A percentile compares a stretch with the other conserved stretches of the same genome.
These are phyloP conservation scores for Plestiodon gilberti DNA, from an alignment of 2,113 vertebrate species.

Conservation along the genomic window DNA sequence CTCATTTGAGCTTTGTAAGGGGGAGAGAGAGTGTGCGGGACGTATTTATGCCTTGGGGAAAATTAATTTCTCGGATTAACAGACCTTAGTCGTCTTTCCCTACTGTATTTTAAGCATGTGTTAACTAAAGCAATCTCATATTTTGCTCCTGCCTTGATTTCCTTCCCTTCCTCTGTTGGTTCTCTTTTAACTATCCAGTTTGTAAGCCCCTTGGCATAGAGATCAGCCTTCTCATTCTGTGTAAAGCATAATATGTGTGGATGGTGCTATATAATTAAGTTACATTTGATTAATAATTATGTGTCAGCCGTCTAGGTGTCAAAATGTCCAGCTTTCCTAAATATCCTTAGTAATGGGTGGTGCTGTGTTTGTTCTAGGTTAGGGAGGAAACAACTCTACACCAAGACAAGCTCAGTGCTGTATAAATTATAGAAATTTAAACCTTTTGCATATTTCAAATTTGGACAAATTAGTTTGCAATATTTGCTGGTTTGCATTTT, in stretches of 20 bases:
- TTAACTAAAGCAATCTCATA: no score
- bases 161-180: no score
- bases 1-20: not conserved
- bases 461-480: not conserved
- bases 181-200: no score
- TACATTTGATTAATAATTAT: no score
- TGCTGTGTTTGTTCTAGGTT: not conserved
- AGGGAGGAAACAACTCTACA: not conserved
- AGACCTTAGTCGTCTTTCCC: no score
- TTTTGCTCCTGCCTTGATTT: no score
- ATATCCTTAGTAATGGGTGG: not conserved
- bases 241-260: no score
- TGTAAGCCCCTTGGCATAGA: no score
- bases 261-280: no score
- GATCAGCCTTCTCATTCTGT: no score
- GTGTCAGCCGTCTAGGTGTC: not conserved
- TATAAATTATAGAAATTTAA: not conserved
- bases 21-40: no score
- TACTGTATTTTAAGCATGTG: no score
- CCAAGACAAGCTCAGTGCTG: not conserved
- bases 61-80: not conserved
- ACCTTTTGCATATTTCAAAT: not conserved
- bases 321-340: not conserved
- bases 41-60: not conserved
- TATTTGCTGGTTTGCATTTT: not conserved